Evolutionary conservation across 2,888 invertebrate species (phyloP).

Genomic region (Trissolcus brochymenae): DNA sequence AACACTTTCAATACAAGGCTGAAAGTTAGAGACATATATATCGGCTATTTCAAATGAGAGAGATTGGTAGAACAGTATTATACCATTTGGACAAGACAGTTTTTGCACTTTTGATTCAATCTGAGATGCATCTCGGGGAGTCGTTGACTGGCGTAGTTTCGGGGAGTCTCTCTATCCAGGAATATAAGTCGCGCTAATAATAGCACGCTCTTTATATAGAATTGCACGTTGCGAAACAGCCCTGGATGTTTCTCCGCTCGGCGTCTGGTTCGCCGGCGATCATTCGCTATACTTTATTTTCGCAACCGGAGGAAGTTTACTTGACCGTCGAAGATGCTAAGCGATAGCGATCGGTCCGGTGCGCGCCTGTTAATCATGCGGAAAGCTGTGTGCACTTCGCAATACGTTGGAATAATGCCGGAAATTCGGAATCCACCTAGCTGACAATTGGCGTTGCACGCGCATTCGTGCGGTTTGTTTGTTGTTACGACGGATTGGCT

Average conservation of each 20-base stretch:
- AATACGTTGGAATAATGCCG: conserved; percentile 21
- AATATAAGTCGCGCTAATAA: conserved; percentile 39
- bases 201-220: conserved; percentile 48
- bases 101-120: neutral
- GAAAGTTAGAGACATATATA: too few relatives aligned
- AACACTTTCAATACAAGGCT: neutral
- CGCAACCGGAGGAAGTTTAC: conserved; percentile 29
- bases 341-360: conserved; percentile 4
- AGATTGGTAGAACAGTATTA: too few relatives aligned
- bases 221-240: conserved; percentile 16
- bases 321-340: conserved; percentile 31
- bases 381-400: neutral
- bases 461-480: conserved; percentile 32
- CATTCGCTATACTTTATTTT: conserved; percentile 30
- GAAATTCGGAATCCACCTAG: conserved; percentile 14
- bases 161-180: conserved; percentile 27
- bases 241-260: neutral
- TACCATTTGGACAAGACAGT: too few relatives aligned
- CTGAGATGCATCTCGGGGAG: conserved; percentile 11
- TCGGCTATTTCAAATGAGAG: too few relatives aligned
- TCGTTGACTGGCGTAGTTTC: conserved; percentile 42
- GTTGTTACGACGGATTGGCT: conserved; percentile 27
- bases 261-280: conserved; percentile 18
- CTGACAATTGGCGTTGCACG: conserved; percentile 26
- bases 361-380: neutral